Evolutionary conservation across 2,113 vertebrate genomes (phyloP), one percentile per base, ranked within the genome.

Genomic region (Bubalus kerabau): DNA sequence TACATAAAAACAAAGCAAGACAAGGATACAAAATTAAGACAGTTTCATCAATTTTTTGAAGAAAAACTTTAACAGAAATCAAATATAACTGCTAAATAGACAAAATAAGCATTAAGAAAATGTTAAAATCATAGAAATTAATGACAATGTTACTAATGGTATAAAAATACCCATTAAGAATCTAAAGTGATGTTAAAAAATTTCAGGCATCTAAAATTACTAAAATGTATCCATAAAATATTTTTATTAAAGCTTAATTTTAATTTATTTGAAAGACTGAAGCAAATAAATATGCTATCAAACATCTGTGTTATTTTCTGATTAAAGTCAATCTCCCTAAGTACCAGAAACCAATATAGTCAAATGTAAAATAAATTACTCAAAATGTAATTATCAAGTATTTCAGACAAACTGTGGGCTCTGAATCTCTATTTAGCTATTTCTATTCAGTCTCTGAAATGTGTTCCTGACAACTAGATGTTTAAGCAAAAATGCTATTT

Each of bases 1-100:
- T 99, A 93, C 93, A 96, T 50, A 80, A 96, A 96, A 89, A 94
- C 52, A 95, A 97, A 97, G 92, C n/a, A 94, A 98, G 98, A 40
- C 94, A 94, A 98, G 97, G 89, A 97, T 1, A 96, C 54, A 67
- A 1, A 97, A 78, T 97, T 90, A 95, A 86, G 50, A 96, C 28
- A 30, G 28, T 87, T 98, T 64, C 94, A 92, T 6, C 16, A 96
- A 74, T 36, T 88, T 84, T 60, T 87, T 3, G 50, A 94, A 84
- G 17, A 56, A 87, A 84, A 94, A 50, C 1, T 50, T 0, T 46
- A 74, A 36, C 2, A 87, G 59, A 16, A 85, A 60, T 60, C 11
- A 93, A 97, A 88, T 78, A 6, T 54, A 94, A 92, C 3, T 71
- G 24, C 46, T 87, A 95, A 60, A 57, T 5, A 62, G 4, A 56